Evolutionary conservation across 2,113 vertebrate genomes (phyloP), one percentile per base, ranked within the genome.

Genomic region (Eulacestoma nigropectus): DNA sequence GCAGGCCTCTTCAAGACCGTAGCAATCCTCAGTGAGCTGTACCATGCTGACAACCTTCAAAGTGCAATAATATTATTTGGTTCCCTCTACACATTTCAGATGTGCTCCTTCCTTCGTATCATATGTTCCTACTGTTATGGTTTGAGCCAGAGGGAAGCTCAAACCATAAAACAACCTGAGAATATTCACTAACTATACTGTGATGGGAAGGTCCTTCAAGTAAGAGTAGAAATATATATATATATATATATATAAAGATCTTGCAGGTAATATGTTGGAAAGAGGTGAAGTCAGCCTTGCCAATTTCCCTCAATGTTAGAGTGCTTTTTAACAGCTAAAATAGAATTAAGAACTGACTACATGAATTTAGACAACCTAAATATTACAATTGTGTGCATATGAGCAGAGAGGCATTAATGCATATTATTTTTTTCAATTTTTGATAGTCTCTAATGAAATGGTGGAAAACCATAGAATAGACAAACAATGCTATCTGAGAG

Each of bases 71-170:
- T 46, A 35, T 29, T n/a, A 49, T 14, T 76, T 2, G 2, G 16
- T 47, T 86, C 85, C 21, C 46, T 69, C 8, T 30, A 35, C 14
- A 39, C 1, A 2, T 44, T 44, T 42, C 13, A 56, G 50, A 62
- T 41, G 41, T 25, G 41, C 55, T 89, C 50, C 33, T 69, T 91
- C 53, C 63, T 80, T 83, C 27, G 33, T 23, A 56, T 46, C 12
- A 21, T 14, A 2, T 2, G 0, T 53, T 88, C 49, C 49, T 49
- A 25, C 22, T 18, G 7, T 22, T 3, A 6, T 13, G 15, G 16
- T 35, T 65, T 77, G 33, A 76, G 59, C 35, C 42, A 60, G 57
- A 82, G 35, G 39, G 39, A 70, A 85, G 18, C 33, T 70, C 55
- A 53, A 80, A 65, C 7, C 49, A 47, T 30, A 47, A 55, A 80